phyloP scores from a whole-genome alignment of 1,140 invertebrate species.

The Hycleus phaleratus region DNA sequence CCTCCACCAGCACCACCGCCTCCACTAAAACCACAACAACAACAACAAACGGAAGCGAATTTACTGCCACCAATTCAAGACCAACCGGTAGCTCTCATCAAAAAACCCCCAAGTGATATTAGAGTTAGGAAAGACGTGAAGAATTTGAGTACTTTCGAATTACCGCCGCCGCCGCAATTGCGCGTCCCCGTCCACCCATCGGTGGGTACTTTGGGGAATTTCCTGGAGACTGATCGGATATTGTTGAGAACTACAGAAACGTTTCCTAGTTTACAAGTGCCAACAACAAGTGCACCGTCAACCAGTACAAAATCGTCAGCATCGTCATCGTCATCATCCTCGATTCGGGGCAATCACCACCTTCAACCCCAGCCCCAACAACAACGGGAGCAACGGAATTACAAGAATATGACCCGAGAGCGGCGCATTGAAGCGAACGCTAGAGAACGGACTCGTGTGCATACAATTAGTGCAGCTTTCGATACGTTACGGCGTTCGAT shows the following conservation, averaged over 20 bases:
- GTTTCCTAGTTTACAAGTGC: conserved; percentile 30
- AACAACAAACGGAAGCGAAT: background rate
- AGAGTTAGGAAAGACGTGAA: conserved; percentile 21
- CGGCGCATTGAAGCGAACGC: conserved; percentile 89
- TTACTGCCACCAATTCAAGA: conserved; percentile 2
- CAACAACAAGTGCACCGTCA: background rate
- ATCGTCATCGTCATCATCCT: background rate
- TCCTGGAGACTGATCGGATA: conserved; percentile 30
- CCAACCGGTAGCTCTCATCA: conserved; percentile 17
- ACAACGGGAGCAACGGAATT: conserved; percentile 71
- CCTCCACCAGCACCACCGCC: conserved; percentile 13
- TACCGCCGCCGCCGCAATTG: conserved; percentile 26
- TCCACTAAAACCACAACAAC: conserved; percentile 6
- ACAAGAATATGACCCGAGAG: conserved; percentile 92
- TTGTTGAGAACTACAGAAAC: conserved; percentile 27
- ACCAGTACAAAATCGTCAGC: conserved; percentile 1
- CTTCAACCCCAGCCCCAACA: background rate
- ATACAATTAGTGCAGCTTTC: conserved; percentile 91
- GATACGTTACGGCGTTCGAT: conserved; percentile 77
- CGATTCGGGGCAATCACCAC: background rate
- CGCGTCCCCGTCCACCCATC: conserved; percentile 49
- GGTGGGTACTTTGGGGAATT: conserved; percentile 32
- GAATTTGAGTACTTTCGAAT: background rate
- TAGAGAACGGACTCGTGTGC: conserved; percentile 81
- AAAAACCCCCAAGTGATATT: background rate